phyloP scores from a whole-genome alignment of 2,797 vertebrate genomes.

The Tympanoctomys barrerae region DNA sequence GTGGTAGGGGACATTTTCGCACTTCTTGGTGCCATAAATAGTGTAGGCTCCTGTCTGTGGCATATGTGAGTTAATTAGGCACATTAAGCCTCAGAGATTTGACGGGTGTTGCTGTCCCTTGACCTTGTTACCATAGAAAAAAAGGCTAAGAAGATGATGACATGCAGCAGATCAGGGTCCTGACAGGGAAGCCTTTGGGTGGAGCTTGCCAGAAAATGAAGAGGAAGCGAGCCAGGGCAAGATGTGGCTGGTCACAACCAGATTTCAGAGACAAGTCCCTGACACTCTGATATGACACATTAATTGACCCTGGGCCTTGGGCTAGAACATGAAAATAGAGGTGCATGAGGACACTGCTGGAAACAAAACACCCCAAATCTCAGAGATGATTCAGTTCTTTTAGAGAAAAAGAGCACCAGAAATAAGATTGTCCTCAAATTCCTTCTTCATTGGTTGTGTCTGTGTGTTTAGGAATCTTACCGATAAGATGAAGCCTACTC shows the following conservation, averaged over 20 bases:
- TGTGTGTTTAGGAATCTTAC: background rate
- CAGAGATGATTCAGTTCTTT: conserved; percentile 47
- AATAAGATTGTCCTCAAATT: background rate
- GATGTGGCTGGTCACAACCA: background rate
- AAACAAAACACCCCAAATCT: conserved; percentile 53
- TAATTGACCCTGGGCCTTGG: background rate
- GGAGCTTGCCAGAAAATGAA: conserved; percentile 1
- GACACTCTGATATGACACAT: background rate
- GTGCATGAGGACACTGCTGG: background rate
- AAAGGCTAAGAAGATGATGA: conserved; percentile 74
- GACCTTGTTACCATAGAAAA: conserved; percentile 70
- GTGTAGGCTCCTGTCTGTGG: conserved; percentile 74
- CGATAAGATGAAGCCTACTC: background rate
- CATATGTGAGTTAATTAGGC: conserved; percentile 67
- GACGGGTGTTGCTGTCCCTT: conserved; percentile 57
- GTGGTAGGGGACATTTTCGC: conserved; percentile 78
- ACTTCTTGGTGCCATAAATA: conserved; percentile 81
- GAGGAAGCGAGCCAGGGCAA: background rate
- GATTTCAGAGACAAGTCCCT: conserved; percentile 40
- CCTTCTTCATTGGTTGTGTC: background rate
- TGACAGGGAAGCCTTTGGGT: background rate
- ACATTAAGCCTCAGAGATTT: conserved; percentile 76
- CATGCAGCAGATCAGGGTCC: conserved; percentile 3
- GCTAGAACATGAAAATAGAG: conserved; percentile 45
- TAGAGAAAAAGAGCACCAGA: background rate